phyloP scores from a whole-genome alignment of 2,113 vertebrate species.

The Lathamus discolor region DNA sequence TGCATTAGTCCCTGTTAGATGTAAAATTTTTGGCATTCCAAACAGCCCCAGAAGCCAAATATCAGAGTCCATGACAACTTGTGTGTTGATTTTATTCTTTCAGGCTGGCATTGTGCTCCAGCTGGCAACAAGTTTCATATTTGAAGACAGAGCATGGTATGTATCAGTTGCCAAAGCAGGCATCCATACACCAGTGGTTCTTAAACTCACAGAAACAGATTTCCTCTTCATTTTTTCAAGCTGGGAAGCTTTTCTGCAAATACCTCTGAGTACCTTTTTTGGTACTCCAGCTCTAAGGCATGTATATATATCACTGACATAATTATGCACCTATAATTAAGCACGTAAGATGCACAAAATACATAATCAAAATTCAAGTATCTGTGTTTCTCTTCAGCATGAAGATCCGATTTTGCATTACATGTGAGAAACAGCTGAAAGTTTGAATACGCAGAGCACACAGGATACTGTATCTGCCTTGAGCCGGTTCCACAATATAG shows the following conservation, averaged over 20 bases:
- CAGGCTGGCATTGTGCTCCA: background rate
- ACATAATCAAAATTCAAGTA: background rate
- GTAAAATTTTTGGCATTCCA: conserved; percentile 1
- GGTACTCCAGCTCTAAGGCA: background rate
- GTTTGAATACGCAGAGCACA: background rate
- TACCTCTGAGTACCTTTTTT: background rate
- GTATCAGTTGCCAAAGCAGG: background rate
- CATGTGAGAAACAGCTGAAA: background rate
- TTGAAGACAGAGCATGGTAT: background rate
- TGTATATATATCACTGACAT: background rate
- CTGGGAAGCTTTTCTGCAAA: background rate
- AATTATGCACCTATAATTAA: background rate
- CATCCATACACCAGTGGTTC: background rate
- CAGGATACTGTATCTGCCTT: background rate
- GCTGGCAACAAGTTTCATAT: background rate
- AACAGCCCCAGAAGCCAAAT: background rate
- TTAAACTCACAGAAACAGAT: background rate
- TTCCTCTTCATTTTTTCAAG: background rate
- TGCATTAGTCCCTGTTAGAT: background rate
- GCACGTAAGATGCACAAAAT: background rate
- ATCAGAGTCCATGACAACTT: background rate
- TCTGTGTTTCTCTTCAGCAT: background rate
- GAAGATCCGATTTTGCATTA: background rate
- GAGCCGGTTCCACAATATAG: background rate
- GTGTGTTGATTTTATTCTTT: background rate